Percentiles rank a stretch among this genome's conserved stretches.
Evolutionary conservation across 2,113 vertebrate species (phyloP).

Genomic region (Sinocyclocheilus anophthalmus): DNA sequence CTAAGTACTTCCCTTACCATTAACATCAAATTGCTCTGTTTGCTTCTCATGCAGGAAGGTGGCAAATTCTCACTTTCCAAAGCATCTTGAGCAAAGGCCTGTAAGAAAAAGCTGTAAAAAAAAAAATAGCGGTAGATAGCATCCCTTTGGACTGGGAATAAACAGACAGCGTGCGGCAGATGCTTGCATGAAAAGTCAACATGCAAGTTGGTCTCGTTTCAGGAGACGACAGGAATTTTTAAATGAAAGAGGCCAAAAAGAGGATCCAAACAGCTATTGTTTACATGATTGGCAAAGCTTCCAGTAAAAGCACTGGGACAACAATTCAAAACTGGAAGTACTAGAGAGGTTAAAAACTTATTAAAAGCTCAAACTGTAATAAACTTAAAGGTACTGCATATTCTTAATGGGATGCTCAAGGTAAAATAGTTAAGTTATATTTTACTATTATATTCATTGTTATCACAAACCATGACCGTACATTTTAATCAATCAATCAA

Average conservation of each 20-base stretch:
- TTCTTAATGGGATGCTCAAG: background rate
- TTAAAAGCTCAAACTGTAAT: background rate
- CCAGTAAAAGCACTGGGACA: slow-evolving; percentile 58
- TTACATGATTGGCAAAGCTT: slow-evolving; percentile 48
- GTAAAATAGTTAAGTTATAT: too few species aligned
- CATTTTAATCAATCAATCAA: background rate
- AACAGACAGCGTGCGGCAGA: slow-evolving; percentile 60
- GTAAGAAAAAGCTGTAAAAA: slow-evolving; percentile 37
- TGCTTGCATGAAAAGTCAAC: slow-evolving; percentile 62
- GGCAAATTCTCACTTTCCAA: slow-evolving; percentile 61
- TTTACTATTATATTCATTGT: too few species aligned
- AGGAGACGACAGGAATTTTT: slow-evolving; percentile 51
- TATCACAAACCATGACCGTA: background rate
- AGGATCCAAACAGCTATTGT: slow-evolving; percentile 51
- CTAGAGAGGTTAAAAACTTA: background rate
- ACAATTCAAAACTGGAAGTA: slow-evolving; percentile 14
- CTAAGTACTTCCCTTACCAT: slow-evolving; percentile 43
- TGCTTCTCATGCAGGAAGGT: slow-evolving; percentile 57
- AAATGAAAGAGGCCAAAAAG: slow-evolving; percentile 58
- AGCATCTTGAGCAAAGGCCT: slow-evolving; percentile 52
- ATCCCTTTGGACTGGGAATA: slow-evolving; percentile 54
- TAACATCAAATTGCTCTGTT: slow-evolving; percentile 45
- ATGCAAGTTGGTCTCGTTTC: slow-evolving; percentile 30
- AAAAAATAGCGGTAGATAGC: slow-evolving; percentile 43
- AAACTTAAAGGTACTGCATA: background rate